Base-by-base conservation (phyloP, 1,140 invertebrate genomes). In the Asbolus verrucosus region DNA sequence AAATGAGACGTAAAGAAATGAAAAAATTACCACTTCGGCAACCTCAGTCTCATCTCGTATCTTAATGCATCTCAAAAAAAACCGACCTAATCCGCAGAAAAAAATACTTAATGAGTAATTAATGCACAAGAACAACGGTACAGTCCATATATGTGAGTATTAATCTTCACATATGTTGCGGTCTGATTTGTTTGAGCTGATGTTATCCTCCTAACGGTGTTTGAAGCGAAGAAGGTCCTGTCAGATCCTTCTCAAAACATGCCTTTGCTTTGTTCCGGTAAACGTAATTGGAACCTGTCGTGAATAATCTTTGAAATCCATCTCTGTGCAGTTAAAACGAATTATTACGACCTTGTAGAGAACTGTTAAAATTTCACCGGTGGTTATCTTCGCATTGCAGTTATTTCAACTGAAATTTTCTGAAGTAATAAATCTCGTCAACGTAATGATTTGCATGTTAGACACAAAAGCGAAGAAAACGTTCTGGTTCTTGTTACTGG, bases 331-430 rank as follows among this genome's bases (percentile, higher is more conserved):
- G 46, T 27, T 54, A 54, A 36, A 36, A 16, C n/a, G 21, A n/a
- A 54, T 24, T 14, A 18, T 11, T 1, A 43, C 21, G 46, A 54
- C 18, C 46, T 18, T 46, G 16, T 8, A n/a, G 6, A 54, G 21
- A 54, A 54, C 43, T 50, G 43, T 50, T 50, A 24, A 54, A 27
- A 54, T 54, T 19, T 18, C n/a, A n/a, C n/a, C n/a, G n/a, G n/a
- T 36, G n/a, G 19, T 9, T n/a, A 50, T 21, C 46, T 11, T 54
- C 46, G 46, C 9, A 14, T n/a, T 54, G 19, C 33, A 36, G 33
- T 36, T 36, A 36, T 54, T 54, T n/a, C n/a, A n/a, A n/a, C n/a
- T n/a, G n/a, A n/a, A n/a, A n/a, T n/a, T n/a, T n/a, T n/a, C n/a
- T n/a, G n/a, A n/a, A n/a, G n/a, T n/a, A n/a, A n/a, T n/a, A n/a